Evolutionary conservation across 2,888 invertebrate genomes (phyloP), one percentile per base, ranked within the genome.

Genomic region (Melanophora roralis): DNA sequence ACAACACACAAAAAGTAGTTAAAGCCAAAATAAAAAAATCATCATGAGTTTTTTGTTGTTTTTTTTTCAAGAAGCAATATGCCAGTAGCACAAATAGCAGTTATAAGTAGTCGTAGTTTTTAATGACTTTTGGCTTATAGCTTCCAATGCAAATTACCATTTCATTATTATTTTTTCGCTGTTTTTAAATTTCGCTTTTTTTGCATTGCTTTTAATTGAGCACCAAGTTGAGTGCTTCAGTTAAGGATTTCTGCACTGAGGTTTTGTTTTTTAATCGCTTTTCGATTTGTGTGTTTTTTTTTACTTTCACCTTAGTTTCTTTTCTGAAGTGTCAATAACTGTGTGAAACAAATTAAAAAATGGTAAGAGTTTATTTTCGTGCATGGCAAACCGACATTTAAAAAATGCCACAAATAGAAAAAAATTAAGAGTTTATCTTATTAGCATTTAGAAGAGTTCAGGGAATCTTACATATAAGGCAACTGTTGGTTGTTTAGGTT

Each of bases 51-150:
- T 73, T 45, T 57, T 11, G 14, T 34, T 8, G n/a, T n/a, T 47
- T 53, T 53, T 53, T 43, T 11, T 47, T 34, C 2, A 36, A 34
- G 27, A 69, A 47, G 14, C n/a, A 9, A 45, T 51, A 14, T 47
- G 47, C 43, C 67, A 55, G 34, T 34, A 53, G 53, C n/a, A 36
- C 34, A 16, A 62, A 62, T 60, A 9, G 23, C 34, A 67, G 19
- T 57, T 73, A 73, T 57, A 64, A 67, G 74, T 55, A 51, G 36
- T 49, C 57, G 51, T 59, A 38, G 40, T 32, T 60, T 55, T 72
- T 68, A 76, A 72, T 76, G 72, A 73, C 62, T 76, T 80, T 80
- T 76, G 67, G 75, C 79, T 80, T 76, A 64, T 72, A 76, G 76
- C 75, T 76, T 75, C 49, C 62, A 80, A 76, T 68, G 68, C 64